phyloP scores from a whole-genome alignment of 2,797 vertebrate genomes.

The Mergus octosetaceus region DNA sequence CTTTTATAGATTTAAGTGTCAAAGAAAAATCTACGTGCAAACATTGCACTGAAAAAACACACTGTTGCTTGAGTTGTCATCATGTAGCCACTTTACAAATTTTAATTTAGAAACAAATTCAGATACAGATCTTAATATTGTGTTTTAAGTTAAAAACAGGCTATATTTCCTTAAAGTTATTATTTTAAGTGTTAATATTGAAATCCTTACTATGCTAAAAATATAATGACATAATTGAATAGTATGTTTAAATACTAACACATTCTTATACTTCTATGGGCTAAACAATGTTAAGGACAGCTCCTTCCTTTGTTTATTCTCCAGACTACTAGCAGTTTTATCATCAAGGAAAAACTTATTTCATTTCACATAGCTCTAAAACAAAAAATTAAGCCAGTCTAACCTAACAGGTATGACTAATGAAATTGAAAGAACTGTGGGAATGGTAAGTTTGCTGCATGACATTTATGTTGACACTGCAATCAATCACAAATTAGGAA shows the following conservation, averaged over 20 bases:
- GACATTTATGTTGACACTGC: constrained; percentile 63
- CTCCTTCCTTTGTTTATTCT: neutral
- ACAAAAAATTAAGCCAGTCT: constrained; percentile 4
- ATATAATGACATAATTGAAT: neutral
- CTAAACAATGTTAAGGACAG: neutral
- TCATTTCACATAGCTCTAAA: constrained; percentile 2
- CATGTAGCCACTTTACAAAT: neutral
- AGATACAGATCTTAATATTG: neutral
- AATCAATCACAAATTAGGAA: constrained; percentile 69
- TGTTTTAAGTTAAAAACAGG: neutral
- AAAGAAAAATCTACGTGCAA: neutral
- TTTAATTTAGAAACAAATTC: neutral
- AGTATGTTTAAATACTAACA: neutral
- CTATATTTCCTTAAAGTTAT: neutral
- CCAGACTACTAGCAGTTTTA: neutral
- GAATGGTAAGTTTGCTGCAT: constrained; percentile 44
- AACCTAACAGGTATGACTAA: constrained; percentile 44
- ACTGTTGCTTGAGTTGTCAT: neutral
- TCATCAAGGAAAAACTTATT: neutral
- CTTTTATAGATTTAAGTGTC: neutral
- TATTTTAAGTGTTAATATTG: neutral
- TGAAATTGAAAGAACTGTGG: constrained; percentile 39
- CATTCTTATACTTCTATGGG: neutral
- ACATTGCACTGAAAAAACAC: neutral
- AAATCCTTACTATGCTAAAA: neutral